phyloP scores from a whole-genome alignment of 2,888 invertebrate species.

The Cremastinae sp. region DNA sequence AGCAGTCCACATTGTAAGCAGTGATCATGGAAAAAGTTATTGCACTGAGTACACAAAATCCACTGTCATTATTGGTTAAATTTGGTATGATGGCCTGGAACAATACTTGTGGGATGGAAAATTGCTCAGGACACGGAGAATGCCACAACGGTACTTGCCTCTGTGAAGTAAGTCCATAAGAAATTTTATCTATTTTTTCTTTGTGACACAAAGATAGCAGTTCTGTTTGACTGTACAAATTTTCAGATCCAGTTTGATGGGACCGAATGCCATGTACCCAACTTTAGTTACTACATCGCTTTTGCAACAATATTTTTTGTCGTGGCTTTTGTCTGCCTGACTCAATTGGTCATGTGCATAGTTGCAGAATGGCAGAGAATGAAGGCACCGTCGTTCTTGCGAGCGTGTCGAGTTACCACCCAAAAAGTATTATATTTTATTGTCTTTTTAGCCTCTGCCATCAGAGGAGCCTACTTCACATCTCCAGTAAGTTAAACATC shows the following conservation, averaged over 20 bases:
- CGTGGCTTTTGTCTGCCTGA: slow-evolving; percentile 91
- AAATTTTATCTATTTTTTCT: slow-evolving; percentile 10
- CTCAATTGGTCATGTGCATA: slow-evolving; percentile 92
- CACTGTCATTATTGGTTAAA: slow-evolving; percentile 78
- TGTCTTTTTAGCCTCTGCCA: slow-evolving; percentile 91
- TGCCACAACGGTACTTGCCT: slow-evolving; percentile 95
- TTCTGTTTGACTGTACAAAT: too few relatives aligned
- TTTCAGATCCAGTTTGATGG: slow-evolving; percentile 88
- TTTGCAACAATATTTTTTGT: slow-evolving; percentile 87
- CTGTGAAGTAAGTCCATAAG: slow-evolving; percentile 87
- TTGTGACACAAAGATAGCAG: not conserved
- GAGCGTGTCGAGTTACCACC: slow-evolving; percentile 93
- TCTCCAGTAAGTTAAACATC: slow-evolving; percentile 87
- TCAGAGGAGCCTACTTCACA: slow-evolving; percentile 94
- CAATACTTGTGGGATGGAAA: slow-evolving; percentile 85
- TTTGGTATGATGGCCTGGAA: slow-evolving; percentile 80
- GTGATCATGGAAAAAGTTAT: slow-evolving; percentile 80
- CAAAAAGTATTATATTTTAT: slow-evolving; percentile 94
- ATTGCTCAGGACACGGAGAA: slow-evolving; percentile 94
- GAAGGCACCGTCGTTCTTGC: slow-evolving; percentile 90
- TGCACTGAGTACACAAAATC: slow-evolving; percentile 78
- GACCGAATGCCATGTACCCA: slow-evolving; percentile 90
- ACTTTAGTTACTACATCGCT: slow-evolving; percentile 88
- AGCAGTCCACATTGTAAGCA: slow-evolving; percentile 68
- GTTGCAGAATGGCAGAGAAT: slow-evolving; percentile 90